phyloP scores from a whole-genome alignment of 2,888 invertebrate genomes.

The Andrena chrysosceles region DNA sequence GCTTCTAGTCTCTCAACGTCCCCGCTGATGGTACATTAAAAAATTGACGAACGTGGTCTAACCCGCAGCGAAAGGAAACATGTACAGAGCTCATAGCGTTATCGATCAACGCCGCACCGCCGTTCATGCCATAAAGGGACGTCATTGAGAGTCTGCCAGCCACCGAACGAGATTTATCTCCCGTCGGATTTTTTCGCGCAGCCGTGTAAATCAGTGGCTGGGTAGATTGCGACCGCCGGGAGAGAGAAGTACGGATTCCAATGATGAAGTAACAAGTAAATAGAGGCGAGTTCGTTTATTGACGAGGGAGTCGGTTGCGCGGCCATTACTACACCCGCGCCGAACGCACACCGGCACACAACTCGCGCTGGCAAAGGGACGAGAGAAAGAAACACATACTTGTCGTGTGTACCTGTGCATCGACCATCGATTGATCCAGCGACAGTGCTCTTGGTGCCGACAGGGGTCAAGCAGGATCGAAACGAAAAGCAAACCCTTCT shows the following conservation, averaged over 20 bases:
- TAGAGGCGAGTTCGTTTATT: slow-evolving; percentile 77
- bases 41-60: neutral
- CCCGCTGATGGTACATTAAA: no score
- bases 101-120: slow-evolving; percentile 49
- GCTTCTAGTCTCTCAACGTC: no score
- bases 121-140: slow-evolving; percentile 59
- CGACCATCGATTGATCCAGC: slow-evolving; percentile 59
- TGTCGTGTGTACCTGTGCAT: neutral
- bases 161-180: slow-evolving; percentile 57
- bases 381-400: slow-evolving; percentile 16
- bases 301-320: slow-evolving; percentile 68
- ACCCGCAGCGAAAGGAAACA: neutral
- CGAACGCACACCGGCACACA: neutral
- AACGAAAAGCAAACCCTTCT: slow-evolving; percentile 77
- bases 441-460: slow-evolving; percentile 41
- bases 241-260: slow-evolving; percentile 65
- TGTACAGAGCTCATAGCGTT: slow-evolving; percentile 12
- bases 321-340: slow-evolving; percentile 47
- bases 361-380: neutral
- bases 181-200: slow-evolving; percentile 55
- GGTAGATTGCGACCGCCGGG: slow-evolving; percentile 61
- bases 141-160: slow-evolving; percentile 32
- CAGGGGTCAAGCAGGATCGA: slow-evolving; percentile 74
- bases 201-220: slow-evolving; percentile 67
- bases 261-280: slow-evolving; percentile 80